These are phyloP conservation scores for Labeo calbasu DNA, from an alignment of 2,797 vertebrate genomes.

Conservation along the genomic window DNA sequence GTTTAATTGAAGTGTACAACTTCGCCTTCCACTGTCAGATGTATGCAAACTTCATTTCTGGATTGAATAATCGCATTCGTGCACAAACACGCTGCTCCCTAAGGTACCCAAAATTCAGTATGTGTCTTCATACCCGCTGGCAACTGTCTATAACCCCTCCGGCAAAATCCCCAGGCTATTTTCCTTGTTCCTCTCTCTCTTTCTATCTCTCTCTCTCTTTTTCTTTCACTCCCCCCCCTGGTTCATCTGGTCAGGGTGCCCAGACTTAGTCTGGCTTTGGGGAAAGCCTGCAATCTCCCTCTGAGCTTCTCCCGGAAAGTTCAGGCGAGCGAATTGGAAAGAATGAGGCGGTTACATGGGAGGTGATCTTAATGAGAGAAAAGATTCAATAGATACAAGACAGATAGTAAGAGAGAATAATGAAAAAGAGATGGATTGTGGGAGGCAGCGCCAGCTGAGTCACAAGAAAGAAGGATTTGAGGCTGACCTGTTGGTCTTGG, in stretches of 20 bases:
- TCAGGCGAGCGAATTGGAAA: not conserved
- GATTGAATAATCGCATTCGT: conserved; percentile 1
- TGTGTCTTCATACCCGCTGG: conserved; percentile 20
- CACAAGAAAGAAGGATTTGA: not conserved
- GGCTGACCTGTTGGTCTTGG: conserved; percentile 4
- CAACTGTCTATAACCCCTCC: conserved; percentile 6
- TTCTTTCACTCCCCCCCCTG: conserved; percentile 17
- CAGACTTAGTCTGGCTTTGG: conserved; percentile 54
- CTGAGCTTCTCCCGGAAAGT: not conserved
- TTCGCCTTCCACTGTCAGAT: not conserved
- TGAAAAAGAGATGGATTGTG: conserved; percentile 54
- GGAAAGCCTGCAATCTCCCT: conserved; percentile 65
- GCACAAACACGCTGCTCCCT: conserved; percentile 16
- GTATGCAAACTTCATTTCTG: not conserved
- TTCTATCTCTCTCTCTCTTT: conserved; percentile 32
- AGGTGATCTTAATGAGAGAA: conserved; percentile 47
- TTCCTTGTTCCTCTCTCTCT: conserved; percentile 9
- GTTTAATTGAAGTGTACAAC: not conserved
- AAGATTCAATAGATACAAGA: conserved; percentile 59
- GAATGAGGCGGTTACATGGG: conserved; percentile 20
- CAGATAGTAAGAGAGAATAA: conserved; percentile 65
- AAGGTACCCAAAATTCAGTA: not conserved
- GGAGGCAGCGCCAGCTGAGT: conserved; percentile 44
- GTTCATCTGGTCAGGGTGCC: conserved; percentile 36
- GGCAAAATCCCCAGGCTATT: conserved; percentile 35